A percentile compares a stretch with the other conserved stretches of the same genome.
phyloP scores from a whole-genome alignment of 2,888 invertebrate species.

The Cremastinae sp. region DNA sequence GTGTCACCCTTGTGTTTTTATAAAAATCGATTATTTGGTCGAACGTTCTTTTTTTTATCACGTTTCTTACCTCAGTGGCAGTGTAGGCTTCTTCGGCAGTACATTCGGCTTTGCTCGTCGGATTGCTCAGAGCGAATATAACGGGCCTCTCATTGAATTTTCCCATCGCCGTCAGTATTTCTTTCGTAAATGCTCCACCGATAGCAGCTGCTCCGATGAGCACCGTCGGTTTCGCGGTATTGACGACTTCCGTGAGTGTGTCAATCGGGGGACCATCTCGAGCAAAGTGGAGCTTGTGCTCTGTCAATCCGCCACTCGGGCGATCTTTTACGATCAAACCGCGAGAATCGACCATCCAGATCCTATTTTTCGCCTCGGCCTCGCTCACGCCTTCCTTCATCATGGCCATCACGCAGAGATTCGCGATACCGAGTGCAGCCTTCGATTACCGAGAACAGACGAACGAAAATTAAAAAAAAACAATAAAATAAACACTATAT shows the following conservation, averaged over 20 bases:
- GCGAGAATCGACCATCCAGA: slow-evolving; percentile 98
- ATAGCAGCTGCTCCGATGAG: slow-evolving; percentile 97
- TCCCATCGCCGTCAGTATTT: slow-evolving; percentile 93
- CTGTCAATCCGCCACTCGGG: slow-evolving; percentile 89
- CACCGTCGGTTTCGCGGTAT: slow-evolving; percentile 90
- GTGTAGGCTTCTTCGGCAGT: slow-evolving; percentile 99
- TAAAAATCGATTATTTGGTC: too few species aligned
- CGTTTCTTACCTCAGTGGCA: slow-evolving; percentile 87
- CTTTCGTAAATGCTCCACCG: slow-evolving; percentile 95
- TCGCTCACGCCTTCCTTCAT: slow-evolving; percentile 89
- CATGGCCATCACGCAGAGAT: slow-evolving; percentile 96
- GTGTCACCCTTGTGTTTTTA: too few species aligned
- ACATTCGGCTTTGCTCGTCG: slow-evolving; percentile 98
- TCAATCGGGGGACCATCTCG: slow-evolving; percentile 89
- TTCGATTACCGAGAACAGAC: slow-evolving; percentile 75
- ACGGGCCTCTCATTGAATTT: slow-evolving; percentile 91
- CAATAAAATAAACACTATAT: neutral
- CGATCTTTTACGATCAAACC: slow-evolving; percentile 95
- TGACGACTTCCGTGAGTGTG: slow-evolving; percentile 91
- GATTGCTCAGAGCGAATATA: slow-evolving; percentile 99
- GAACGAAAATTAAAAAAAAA: slow-evolving; percentile 42
- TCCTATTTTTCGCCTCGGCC: slow-evolving; percentile 88
- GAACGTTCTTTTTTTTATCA: too few species aligned
- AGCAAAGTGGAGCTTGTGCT: slow-evolving; percentile 92
- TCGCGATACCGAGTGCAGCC: slow-evolving; percentile 97